These are phyloP conservation scores for Crenuchus spilurus DNA, from an alignment of 2,797 vertebrate genomes.

Conservation along the genomic window DNA sequence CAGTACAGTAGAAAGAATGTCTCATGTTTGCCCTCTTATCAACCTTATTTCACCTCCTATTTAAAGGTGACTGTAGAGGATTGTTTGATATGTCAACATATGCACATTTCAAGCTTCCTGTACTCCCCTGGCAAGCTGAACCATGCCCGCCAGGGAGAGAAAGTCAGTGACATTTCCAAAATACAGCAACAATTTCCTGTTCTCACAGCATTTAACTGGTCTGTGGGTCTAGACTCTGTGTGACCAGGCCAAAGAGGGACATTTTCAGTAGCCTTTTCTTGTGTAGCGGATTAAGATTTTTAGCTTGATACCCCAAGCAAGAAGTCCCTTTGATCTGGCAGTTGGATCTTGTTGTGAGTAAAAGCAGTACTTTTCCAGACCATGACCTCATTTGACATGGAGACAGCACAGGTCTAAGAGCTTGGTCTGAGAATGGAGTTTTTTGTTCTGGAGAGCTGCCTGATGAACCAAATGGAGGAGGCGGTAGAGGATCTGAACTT, in stretches of 20 bases:
- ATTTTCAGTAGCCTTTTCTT: conserved; percentile 30
- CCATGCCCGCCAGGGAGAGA: conserved; percentile 5
- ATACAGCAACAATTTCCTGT: conserved; percentile 39
- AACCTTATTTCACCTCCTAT: not conserved
- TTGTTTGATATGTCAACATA: not conserved
- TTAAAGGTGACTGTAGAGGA: not conserved
- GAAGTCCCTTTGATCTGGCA: conserved; percentile 43
- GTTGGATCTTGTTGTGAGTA: conserved; percentile 35
- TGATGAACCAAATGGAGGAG: conserved; percentile 33
- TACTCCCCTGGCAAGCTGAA: conserved; percentile 7
- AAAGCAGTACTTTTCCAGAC: conserved; percentile 47
- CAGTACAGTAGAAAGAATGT: conserved; percentile 1
- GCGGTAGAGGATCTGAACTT: conserved; percentile 1
- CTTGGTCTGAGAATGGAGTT: conserved; percentile 32
- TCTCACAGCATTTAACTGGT: conserved; percentile 33
- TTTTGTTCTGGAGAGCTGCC: too few species aligned
- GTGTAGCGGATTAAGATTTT: conserved; percentile 34
- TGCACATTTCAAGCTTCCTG: not conserved
- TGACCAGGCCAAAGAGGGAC: conserved; percentile 21
- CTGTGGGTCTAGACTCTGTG: conserved; percentile 16
- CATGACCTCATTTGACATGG: conserved; percentile 51
- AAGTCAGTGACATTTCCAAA: conserved; percentile 34
- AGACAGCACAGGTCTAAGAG: conserved; percentile 35
- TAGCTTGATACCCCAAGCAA: conserved; percentile 18
- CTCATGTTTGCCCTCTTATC: not conserved